These are phyloP conservation scores for Phania funesta DNA, from an alignment of 2,888 invertebrate genomes.

Conservation along the genomic window DNA sequence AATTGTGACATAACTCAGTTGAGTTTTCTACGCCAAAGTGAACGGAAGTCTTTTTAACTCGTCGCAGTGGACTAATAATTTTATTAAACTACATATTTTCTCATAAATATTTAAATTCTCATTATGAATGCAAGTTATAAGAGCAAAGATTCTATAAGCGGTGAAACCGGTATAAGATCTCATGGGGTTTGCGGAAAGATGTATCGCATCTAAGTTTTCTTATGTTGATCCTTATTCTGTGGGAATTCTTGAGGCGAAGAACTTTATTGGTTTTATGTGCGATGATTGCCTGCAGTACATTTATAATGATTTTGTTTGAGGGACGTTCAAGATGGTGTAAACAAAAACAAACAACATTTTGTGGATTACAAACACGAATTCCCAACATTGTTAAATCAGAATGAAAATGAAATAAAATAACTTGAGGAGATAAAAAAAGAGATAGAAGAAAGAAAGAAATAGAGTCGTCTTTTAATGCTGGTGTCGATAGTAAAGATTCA, in stretches of 20 bases:
- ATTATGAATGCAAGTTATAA: too few species aligned
- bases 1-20: too few species aligned
- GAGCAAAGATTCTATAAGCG: too few species aligned
- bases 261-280: neutral
- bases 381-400: neutral
- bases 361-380: neutral
- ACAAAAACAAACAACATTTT: neutral
- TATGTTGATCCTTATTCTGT: neutral
- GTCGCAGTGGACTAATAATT: too few species aligned
- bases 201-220: neutral
- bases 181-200: neutral
- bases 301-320: neutral
- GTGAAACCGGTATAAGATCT: neutral
- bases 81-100: too few species aligned
- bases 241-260: neutral
- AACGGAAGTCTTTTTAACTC: too few species aligned
- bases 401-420: neutral
- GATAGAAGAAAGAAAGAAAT: too few species aligned
- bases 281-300: neutral
- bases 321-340: neutral
- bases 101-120: too few species aligned
- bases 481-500: too few species aligned
- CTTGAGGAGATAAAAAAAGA: too few species aligned
- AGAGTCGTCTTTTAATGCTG: too few species aligned
- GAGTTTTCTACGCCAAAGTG: too few species aligned